A percentile compares a stretch with the other conserved stretches of the same genome.
These are phyloP conservation scores for Acanthurus lineatus DNA, from an alignment of 2,797 vertebrate species.

Conservation along the genomic window DNA sequence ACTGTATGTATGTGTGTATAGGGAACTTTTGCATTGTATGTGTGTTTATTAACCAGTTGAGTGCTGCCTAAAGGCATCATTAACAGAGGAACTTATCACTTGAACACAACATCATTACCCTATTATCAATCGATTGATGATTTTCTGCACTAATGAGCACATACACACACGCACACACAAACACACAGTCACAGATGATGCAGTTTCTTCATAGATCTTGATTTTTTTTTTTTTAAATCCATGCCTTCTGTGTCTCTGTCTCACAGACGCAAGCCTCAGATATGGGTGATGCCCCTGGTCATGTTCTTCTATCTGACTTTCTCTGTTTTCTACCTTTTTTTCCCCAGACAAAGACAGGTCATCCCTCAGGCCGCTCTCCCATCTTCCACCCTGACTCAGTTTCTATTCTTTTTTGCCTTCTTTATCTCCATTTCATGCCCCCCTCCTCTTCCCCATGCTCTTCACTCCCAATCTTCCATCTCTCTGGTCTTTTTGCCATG, in stretches of 20 bases:
- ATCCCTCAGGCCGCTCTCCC: constrained; percentile 17
- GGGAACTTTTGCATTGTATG: background rate
- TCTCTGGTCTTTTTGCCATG: constrained; percentile 33
- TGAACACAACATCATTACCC: constrained; percentile 29
- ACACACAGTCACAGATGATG: background rate
- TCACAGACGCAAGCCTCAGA: background rate
- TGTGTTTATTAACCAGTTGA: constrained; percentile 7
- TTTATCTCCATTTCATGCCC: constrained; percentile 53
- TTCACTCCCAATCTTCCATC: constrained; percentile 30
- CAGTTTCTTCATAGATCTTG: background rate
- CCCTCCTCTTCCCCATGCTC: constrained; percentile 15
- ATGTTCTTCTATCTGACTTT: constrained; percentile 15
- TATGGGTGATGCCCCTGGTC: constrained; percentile 13
- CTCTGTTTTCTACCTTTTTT: background rate
- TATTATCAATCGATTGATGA: constrained; percentile 2
- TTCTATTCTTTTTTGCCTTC: constrained; percentile 23
- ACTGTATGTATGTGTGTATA: background rate
- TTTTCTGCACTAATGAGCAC: background rate
- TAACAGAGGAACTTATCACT: constrained; percentile 15
- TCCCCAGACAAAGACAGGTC: constrained; percentile 33
- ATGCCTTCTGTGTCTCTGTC: background rate
- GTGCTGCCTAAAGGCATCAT: constrained; percentile 21
- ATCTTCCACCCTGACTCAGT: constrained; percentile 2
- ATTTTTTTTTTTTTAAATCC: background rate
- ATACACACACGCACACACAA: background rate